These are phyloP conservation scores for Ceryle rudis DNA, from an alignment of 2,797 vertebrate genomes.

Conservation along the genomic window DNA sequence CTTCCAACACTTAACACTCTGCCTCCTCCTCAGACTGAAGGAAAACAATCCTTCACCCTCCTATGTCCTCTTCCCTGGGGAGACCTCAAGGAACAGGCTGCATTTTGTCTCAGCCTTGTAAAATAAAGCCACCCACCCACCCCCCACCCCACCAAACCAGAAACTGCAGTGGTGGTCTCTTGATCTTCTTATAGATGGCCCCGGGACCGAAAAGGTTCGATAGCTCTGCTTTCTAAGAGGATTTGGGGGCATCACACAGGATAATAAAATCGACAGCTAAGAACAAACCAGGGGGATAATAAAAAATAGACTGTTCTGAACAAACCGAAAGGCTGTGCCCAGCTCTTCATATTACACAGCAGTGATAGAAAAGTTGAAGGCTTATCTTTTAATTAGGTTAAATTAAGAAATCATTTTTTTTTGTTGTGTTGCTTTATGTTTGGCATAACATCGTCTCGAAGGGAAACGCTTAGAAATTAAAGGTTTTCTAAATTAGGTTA, in stretches of 20 bases:
- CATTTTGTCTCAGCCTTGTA: neutral
- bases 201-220: neutral
- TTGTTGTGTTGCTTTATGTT: slow-evolving; percentile 32
- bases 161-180: neutral
- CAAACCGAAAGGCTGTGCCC: neutral
- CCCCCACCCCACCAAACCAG: neutral
- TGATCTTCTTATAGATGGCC: neutral
- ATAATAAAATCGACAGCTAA: slow-evolving; percentile 15
- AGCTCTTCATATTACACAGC: neutral
- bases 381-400: slow-evolving; percentile 61
- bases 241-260: slow-evolving; percentile 23
- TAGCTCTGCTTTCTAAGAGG: neutral
- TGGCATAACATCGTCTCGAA: neutral
- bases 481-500: slow-evolving; percentile 28
- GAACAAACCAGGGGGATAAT: neutral
- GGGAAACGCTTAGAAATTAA: slow-evolving; percentile 27
- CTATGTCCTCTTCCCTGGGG: neutral
- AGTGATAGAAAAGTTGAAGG: neutral
- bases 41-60: neutral
- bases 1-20: neutral
- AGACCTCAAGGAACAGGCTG: neutral
- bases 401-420: slow-evolving; percentile 22
- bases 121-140: neutral
- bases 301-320: neutral
- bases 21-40: neutral